A percentile compares a stretch with the other conserved stretches of the same genome.
Conservation (phyloP, 2,113 vertebrate genomes). For the Origma solitaria region DNA sequence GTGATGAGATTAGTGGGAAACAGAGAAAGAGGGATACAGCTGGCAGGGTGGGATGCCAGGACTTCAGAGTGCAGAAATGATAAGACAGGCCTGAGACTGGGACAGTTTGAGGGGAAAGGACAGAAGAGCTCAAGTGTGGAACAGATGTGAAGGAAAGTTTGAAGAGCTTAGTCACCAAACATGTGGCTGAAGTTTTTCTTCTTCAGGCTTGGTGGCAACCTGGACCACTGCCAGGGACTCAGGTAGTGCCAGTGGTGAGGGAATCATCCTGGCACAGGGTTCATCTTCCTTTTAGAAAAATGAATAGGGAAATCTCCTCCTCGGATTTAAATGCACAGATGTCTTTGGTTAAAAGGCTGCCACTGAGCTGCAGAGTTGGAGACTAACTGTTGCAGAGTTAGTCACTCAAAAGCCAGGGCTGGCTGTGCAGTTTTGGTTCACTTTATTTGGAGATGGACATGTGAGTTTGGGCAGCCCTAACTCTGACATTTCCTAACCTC, state of each 20-base stretch:
- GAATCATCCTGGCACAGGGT: fast-evolving
- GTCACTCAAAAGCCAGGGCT: neutral
- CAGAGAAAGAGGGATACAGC: neutral
- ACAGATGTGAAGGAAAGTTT: neutral
- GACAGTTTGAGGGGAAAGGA: neutral
- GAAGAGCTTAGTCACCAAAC: neutral
- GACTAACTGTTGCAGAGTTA: neutral
- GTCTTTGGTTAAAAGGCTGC: neutral
- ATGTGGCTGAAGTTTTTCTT: neutral
- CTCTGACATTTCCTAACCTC: neutral
- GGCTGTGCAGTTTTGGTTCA: neutral
- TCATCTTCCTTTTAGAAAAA: neutral
- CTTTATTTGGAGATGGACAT: neutral
- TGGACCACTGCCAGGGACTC: neutral
- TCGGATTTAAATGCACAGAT: neutral
- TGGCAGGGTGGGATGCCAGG: neutral
- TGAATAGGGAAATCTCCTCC: neutral
- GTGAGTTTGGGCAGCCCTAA: neutral
- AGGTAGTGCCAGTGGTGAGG: neutral
- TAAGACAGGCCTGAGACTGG: neutral
- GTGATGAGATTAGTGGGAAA: neutral
- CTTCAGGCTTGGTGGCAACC: neutral
- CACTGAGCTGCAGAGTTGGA: too few species aligned
- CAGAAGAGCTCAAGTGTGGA: neutral
- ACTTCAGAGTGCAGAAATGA: neutral